Base-by-base conservation (phyloP, 2,888 invertebrate genomes). In the Sericinus montela region DNA sequence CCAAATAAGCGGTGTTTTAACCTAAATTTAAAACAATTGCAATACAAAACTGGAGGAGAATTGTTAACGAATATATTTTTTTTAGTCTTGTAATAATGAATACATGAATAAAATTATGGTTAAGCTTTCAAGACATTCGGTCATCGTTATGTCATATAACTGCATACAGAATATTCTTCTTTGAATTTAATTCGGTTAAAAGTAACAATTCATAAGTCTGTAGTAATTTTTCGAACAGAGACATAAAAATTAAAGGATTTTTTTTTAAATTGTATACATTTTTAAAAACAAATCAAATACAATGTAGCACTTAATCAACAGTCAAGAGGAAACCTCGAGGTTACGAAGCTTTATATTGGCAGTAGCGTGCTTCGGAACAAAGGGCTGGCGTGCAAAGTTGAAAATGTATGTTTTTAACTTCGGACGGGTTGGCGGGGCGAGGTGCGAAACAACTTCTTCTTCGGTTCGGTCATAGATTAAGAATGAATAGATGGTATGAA, bases 361-460 rank as follows among this genome's bases (percentile, higher is more conserved):
- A 44, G 44, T 51, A 42, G 53, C 55, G 51, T 52, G 56, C 46
- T 34, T 41, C 50, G 46, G 51, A 51, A 60, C 60, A 60, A 62
- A 59, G 60, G 52, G 59, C 51, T 51, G 48, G 51, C 60, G 58
- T 61, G 67, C 66, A 63, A 74, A 77, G 69, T 69, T 69, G 68
- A 60, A 69, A 74, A 69, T 69, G 68, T 72, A 66, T 75, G 75
- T 73, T 75, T 72, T 72, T 68, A 75, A 75, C 67, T 75, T 56
- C 52, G 53, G 53, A 56, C 59, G 63, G 59, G 62, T 60, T 54
- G 54, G 58, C 56, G 60, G 52, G 51, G 58, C 56, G 52, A 65
- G 60, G 63, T 62, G 64, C 55, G 60, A 62, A 62, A 66, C 55
- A 58, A 56, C 55, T 62, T 62, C 63, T 64, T 67, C 62, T 68